A percentile compares a stretch with the other conserved stretches of the same genome.
Conservation (phyloP, 2,888 invertebrate genomes). For the Acronicta alni region DNA sequence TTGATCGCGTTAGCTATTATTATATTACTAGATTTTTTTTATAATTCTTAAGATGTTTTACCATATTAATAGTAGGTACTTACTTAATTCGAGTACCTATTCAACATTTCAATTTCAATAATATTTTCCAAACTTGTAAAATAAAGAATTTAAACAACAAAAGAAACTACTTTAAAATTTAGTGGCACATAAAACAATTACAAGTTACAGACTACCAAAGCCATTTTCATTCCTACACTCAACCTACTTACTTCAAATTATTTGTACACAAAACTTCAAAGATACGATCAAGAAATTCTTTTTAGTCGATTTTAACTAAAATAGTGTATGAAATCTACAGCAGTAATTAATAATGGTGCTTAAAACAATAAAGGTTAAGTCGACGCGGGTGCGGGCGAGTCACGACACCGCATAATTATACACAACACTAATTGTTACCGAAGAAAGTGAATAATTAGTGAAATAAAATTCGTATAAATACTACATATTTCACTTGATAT, state of each 20-base stretch:
- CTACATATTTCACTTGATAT: slow-evolving; percentile 48
- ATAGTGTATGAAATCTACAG: slow-evolving; percentile 32
- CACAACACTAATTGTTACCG: slow-evolving; percentile 55
- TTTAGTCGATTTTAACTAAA: slow-evolving; percentile 26
- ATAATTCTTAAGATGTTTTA: no score
- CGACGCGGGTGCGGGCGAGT: slow-evolving; percentile 21
- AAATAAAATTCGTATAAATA: slow-evolving; percentile 58
- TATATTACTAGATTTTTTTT: no score
- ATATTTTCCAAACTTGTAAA: no score
- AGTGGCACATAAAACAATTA: slow-evolving; percentile 8
- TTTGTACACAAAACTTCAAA: slow-evolving; percentile 42
- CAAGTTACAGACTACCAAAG: slow-evolving; percentile 13
- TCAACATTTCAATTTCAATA: no score
- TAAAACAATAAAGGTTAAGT: slow-evolving; percentile 48
- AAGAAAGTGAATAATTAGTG: slow-evolving; percentile 55
- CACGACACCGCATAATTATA: slow-evolving; percentile 55
- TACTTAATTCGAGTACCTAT: no score
- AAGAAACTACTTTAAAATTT: background rate
- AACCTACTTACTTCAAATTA: slow-evolving; percentile 43
- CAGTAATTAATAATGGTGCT: slow-evolving; percentile 57
- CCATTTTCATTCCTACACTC: slow-evolving; percentile 9
- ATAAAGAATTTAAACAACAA: no score
- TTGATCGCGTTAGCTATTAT: no score
- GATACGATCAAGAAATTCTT: slow-evolving; percentile 48
- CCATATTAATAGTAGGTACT: no score